Conservation (phyloP, 53 echinoderm and acorn worm species). For the Echinometra lucunter region DNA sequence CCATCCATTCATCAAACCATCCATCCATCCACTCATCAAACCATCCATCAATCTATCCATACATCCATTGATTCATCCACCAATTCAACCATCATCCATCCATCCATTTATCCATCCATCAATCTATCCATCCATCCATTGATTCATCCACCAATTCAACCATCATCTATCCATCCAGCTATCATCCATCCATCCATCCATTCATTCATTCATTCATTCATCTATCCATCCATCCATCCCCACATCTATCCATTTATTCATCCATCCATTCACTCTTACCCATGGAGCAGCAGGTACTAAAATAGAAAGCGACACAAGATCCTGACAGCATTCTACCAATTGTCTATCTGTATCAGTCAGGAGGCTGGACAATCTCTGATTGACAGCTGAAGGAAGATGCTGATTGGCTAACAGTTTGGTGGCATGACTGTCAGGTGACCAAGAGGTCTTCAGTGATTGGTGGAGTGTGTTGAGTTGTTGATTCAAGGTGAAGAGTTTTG, state of each 20-base stretch:
- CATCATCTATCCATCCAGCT: neutral
- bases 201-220: neutral
- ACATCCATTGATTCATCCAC: neutral
- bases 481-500: slow-evolving; percentile 88
- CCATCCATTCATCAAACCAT: neutral
- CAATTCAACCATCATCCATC: neutral
- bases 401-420: neutral
- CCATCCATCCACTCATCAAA: neutral
- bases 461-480: slow-evolving; percentile 82
- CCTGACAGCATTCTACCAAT: slow-evolving; percentile 85
- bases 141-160: neutral
- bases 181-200: neutral
- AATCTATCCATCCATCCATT: neutral
- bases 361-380: slow-evolving; percentile 78
- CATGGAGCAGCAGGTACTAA: slow-evolving; percentile 91
- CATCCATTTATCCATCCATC: neutral
- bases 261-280: slow-evolving; percentile 76
- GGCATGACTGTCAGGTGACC: slow-evolving; percentile 44
- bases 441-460: slow-evolving; percentile 78
- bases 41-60: neutral
- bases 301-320: slow-evolving; percentile 81
- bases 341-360: slow-evolving; percentile 72
- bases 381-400: slow-evolving; percentile 75
- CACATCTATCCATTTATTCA: neutral
- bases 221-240: neutral